Percentiles rank a stretch among this genome's conserved stretches.
Evolutionary conservation across 1,140 invertebrate species (phyloP).

Genomic region (Hormaphis cornu): DNA sequence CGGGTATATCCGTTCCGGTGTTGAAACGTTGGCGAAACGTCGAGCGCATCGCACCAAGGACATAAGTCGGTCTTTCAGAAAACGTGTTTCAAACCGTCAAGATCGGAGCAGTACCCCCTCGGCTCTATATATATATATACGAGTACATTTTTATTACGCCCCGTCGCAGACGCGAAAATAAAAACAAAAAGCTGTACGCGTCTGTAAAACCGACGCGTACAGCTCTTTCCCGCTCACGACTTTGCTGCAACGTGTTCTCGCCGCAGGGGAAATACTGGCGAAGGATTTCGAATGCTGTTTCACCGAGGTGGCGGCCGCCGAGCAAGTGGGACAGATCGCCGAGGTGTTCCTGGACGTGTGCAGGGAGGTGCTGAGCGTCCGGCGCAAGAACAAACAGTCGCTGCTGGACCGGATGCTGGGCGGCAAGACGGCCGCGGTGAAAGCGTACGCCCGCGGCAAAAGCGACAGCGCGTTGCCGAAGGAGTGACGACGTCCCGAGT

Average conservation of each 20-base stretch:
- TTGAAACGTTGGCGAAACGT: no score
- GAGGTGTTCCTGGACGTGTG: constrained; percentile 77
- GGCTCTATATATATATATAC: no score
- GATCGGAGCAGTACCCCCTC: no score
- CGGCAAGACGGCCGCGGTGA: constrained; percentile 56
- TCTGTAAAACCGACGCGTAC: no score
- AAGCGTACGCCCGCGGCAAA: constrained; percentile 70
- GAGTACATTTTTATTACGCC: no score
- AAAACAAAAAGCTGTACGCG: no score
- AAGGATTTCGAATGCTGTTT: constrained; percentile 81
- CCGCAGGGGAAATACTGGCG: constrained; percentile 64
- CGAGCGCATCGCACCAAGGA: no score
- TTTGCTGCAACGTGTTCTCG: neutral
- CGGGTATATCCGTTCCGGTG: no score
- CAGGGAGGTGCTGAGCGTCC: constrained; percentile 63
- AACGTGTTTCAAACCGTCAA: no score
- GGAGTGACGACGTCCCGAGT: constrained; percentile 11
- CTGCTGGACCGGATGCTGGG: constrained; percentile 67
- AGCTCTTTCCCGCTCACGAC: no score
- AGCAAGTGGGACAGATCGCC: constrained; percentile 68
- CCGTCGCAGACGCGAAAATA: no score
- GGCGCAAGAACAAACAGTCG: constrained; percentile 74
- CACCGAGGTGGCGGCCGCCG: constrained; percentile 78
- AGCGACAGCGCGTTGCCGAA: constrained; percentile 45
- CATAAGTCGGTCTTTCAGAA: no score